Conservation (phyloP, 2,113 vertebrate genomes). For the Nasalis larvatus region DNA sequence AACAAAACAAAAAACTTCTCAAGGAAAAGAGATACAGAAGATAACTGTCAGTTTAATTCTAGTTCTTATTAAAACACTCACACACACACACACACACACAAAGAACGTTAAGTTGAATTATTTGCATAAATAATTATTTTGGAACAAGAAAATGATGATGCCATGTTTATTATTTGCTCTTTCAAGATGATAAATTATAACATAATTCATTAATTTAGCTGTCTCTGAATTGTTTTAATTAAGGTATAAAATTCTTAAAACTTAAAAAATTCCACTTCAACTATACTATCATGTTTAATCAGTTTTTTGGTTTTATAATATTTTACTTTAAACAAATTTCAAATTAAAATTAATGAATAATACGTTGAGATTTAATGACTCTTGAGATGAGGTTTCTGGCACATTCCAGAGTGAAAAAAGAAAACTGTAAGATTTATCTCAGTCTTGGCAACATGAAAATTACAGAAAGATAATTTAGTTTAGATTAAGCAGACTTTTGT, state of each 20-base stretch:
- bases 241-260: background rate
- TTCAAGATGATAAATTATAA: background rate
- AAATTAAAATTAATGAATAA: constrained; percentile 39
- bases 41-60: background rate
- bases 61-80: background rate
- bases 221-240: background rate
- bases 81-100: background rate
- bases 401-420: background rate
- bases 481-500: background rate
- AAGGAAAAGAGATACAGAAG: background rate
- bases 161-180: background rate
- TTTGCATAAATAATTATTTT: background rate
- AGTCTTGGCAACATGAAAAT: background rate
- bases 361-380: constrained; percentile 35
- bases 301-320: background rate
- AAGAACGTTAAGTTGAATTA: background rate
- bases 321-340: constrained; percentile 9
- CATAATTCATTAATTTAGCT: background rate
- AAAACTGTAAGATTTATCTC: background rate
- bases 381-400: background rate
- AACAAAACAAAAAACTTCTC: background rate
- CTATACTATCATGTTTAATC: background rate
- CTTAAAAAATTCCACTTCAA: background rate
- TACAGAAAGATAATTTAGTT: background rate
- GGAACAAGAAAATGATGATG: background rate